phyloP scores from a whole-genome alignment of 1,140 invertebrate species.

The Hylaeus volcanicus region DNA sequence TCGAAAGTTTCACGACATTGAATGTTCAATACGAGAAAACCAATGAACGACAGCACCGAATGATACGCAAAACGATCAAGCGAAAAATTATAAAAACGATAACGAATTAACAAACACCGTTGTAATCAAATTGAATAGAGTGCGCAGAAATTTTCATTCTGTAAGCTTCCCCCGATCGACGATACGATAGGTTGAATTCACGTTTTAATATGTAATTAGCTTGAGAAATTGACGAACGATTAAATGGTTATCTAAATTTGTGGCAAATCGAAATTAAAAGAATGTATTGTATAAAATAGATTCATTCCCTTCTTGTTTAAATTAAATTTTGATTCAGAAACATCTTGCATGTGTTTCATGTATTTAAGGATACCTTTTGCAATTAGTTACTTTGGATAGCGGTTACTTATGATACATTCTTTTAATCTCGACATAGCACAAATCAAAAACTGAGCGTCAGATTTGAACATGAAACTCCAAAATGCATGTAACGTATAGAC shows the following conservation, averaged over 20 bases:
- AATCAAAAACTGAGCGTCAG: slow-evolving; percentile 21
- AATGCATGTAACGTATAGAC: slow-evolving; percentile 37
- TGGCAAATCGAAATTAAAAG: slow-evolving; percentile 48
- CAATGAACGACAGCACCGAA: not conserved
- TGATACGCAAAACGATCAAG: not conserved
- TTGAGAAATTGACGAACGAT: slow-evolving; percentile 43
- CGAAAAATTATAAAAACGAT: not conserved
- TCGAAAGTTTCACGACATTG: slow-evolving; percentile 6
- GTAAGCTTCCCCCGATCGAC: slow-evolving; percentile 15
- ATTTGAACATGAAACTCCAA: not conserved
- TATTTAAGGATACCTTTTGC: not conserved
- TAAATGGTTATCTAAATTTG: slow-evolving; percentile 55
- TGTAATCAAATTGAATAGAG: not conserved
- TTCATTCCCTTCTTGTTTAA: not conserved
- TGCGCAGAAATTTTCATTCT: slow-evolving; percentile 40
- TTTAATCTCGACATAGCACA: slow-evolving; percentile 30
- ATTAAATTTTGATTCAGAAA: not conserved
- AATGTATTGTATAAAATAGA: slow-evolving; percentile 9
- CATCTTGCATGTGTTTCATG: not conserved
- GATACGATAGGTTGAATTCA: slow-evolving; percentile 28
- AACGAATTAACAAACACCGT: not conserved
- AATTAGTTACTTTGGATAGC: not conserved
- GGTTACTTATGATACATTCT: slow-evolving; percentile 11
- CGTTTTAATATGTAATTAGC: slow-evolving; percentile 31
- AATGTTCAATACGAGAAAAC: slow-evolving; percentile 1